Percentiles rank a stretch among this genome's conserved stretches.
Conservation (phyloP, 1,140 invertebrate species). For the Holotrichia oblita region DNA sequence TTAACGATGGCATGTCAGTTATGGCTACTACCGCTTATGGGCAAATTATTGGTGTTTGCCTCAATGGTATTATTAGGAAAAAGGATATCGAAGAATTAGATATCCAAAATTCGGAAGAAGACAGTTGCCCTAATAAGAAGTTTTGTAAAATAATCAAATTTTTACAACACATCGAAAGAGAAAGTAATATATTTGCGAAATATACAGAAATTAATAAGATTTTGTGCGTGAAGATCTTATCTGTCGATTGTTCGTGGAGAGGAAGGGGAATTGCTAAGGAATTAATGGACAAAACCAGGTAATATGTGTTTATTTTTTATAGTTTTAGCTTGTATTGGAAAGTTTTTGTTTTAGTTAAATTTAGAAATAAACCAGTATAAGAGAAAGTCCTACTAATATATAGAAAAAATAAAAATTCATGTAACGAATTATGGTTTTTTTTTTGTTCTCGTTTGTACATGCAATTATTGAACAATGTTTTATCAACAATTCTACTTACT, state of each 20-base stretch:
- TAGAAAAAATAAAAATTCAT: no score
- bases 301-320: conserved; percentile 37
- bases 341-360: not conserved
- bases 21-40: conserved; percentile 70
- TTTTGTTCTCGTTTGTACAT: no score
- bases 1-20: conserved; percentile 69
- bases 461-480: no score
- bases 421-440: no score
- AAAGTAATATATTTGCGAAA: conserved; percentile 66
- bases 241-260: conserved; percentile 71
- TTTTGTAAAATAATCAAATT: conserved; percentile 72
- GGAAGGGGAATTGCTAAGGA: conserved; percentile 73
- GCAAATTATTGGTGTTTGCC: conserved; percentile 68
- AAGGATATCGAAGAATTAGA: conserved; percentile 58
- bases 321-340: not conserved
- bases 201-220: conserved; percentile 67
- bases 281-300: conserved; percentile 72
- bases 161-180: conserved; percentile 66
- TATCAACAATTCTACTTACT: no score
- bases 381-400: no score
- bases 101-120: conserved; percentile 53
- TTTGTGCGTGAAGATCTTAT: conserved; percentile 72
- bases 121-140: conserved; percentile 66
- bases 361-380: no score
- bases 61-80: conserved; percentile 58